A percentile compares a stretch with the other conserved stretches of the same genome.
These are phyloP conservation scores for Melanotaenia trifasciata DNA, from an alignment of 2,797 vertebrate genomes.

Conservation along the genomic window DNA sequence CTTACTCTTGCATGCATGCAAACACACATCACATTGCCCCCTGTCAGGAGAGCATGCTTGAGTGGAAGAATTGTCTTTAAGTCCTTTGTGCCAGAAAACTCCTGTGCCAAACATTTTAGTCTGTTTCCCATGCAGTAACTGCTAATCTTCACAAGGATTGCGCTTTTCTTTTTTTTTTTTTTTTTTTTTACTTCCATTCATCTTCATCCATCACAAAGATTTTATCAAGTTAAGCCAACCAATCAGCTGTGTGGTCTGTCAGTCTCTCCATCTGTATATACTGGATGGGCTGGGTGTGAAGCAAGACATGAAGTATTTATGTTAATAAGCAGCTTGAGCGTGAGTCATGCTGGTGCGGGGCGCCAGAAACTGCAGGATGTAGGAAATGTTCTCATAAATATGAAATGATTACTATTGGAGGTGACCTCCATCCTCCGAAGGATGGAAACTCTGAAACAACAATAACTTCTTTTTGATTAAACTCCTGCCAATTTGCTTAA, in stretches of 20 bases:
- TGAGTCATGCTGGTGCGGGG: constrained; percentile 49
- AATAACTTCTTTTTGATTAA: constrained; percentile 36
- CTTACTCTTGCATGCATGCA: constrained; percentile 31
- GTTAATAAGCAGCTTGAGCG: constrained; percentile 46
- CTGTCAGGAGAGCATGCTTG: constrained; percentile 76
- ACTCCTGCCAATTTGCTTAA: constrained; percentile 43
- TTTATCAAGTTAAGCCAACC: constrained; percentile 45
- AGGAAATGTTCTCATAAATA: constrained; percentile 59
- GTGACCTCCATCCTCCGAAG: constrained; percentile 49
- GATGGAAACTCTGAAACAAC: constrained; percentile 55
- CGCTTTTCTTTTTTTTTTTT: not conserved
- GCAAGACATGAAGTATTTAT: constrained; percentile 60
- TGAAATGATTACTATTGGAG: constrained; percentile 60
- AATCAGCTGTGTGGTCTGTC: constrained; percentile 28
- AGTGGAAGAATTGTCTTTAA: constrained; percentile 80
- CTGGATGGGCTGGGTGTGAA: constrained; percentile 51
- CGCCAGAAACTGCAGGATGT: constrained; percentile 65
- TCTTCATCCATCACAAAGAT: constrained; percentile 43
- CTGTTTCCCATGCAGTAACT: constrained; percentile 67
- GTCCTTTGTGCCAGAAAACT: constrained; percentile 65
- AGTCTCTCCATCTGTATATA: constrained; percentile 34
- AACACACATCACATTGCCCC: constrained; percentile 49
- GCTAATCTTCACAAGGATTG: constrained; percentile 29
- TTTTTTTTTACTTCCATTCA: constrained; percentile 24
- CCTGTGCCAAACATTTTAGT: constrained; percentile 69